A percentile compares a stretch with the other conserved stretches of the same genome.
Conservation (phyloP, 2,888 invertebrate genomes). For the Amorpha juglandis region DNA sequence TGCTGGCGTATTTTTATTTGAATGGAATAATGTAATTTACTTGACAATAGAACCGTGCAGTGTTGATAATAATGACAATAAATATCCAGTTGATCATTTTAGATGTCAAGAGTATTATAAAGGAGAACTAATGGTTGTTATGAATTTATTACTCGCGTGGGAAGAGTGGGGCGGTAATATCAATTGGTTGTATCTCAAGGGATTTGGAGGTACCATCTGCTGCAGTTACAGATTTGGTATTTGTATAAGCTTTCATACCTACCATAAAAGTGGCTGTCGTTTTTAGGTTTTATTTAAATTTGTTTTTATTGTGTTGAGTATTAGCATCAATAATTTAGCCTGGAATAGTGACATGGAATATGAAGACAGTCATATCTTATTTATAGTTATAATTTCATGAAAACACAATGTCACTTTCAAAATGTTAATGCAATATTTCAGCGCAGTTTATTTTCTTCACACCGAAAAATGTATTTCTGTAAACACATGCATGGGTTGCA, state of each 20-base stretch:
- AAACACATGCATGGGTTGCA: not conserved
- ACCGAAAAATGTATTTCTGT: not conserved
- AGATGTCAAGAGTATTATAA: slow-evolving; percentile 7
- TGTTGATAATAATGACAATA: slow-evolving; percentile 14
- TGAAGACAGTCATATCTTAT: not conserved
- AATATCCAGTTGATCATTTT: slow-evolving; percentile 15
- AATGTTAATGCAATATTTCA: not conserved
- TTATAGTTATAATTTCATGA: not conserved
- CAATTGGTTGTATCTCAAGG: not conserved
- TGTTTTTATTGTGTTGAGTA: not conserved
- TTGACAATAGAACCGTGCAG: slow-evolving; percentile 20
- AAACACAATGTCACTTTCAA: not conserved
- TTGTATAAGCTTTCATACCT: not conserved
- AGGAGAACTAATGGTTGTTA: slow-evolving; percentile 4
- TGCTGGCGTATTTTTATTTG: slow-evolving; percentile 42
- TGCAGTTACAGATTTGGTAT: not conserved
- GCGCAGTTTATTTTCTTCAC: not conserved
- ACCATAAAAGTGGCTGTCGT: too few species aligned
- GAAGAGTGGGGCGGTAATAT: not conserved
- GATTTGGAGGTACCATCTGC: not conserved
- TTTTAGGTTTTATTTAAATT: too few species aligned
- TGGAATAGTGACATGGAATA: not conserved
- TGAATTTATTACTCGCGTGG: slow-evolving; percentile 9
- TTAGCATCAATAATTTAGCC: not conserved
- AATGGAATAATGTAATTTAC: slow-evolving; percentile 22